These are phyloP conservation scores for Cataglyphis livida DNA, from an alignment of 2,888 invertebrate genomes.

Conservation along the genomic window DNA sequence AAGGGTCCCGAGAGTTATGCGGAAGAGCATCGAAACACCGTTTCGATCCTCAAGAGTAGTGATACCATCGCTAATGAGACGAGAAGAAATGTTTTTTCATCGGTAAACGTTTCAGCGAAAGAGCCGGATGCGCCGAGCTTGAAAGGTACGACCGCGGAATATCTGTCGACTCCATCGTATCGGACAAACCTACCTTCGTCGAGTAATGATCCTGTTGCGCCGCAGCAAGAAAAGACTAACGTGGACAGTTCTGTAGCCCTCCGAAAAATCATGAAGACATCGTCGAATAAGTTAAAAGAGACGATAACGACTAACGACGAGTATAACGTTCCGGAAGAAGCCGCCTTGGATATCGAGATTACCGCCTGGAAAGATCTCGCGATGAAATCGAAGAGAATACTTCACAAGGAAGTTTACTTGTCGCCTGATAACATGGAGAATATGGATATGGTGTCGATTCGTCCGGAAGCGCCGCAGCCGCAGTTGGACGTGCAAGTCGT, in stretches of 20 bases:
- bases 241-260: neutral
- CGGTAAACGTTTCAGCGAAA: neutral
- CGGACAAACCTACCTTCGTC: neutral
- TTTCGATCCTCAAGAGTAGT: neutral
- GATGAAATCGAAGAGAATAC: constrained; percentile 60
- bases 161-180: constrained; percentile 18
- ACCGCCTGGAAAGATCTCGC: constrained; percentile 75
- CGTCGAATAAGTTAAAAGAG: constrained; percentile 25
- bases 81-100: neutral
- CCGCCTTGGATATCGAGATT: constrained; percentile 65
- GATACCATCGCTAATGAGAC: neutral
- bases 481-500: constrained; percentile 72
- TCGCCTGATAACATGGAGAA: neutral
- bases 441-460: constrained; percentile 68
- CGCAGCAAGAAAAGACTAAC: neutral
- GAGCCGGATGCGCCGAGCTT: neutral
- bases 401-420: constrained; percentile 1
- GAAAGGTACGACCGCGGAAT: constrained; percentile 4
- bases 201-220: neutral
- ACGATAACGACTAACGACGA: constrained; percentile 57
- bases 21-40: constrained; percentile 8
- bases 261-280: constrained; percentile 17
- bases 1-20: neutral
- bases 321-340: constrained; percentile 66
- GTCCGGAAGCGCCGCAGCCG: constrained; percentile 77